phyloP scores from a whole-genome alignment of 2,113 vertebrate species.

The Coracopsis vasa region DNA sequence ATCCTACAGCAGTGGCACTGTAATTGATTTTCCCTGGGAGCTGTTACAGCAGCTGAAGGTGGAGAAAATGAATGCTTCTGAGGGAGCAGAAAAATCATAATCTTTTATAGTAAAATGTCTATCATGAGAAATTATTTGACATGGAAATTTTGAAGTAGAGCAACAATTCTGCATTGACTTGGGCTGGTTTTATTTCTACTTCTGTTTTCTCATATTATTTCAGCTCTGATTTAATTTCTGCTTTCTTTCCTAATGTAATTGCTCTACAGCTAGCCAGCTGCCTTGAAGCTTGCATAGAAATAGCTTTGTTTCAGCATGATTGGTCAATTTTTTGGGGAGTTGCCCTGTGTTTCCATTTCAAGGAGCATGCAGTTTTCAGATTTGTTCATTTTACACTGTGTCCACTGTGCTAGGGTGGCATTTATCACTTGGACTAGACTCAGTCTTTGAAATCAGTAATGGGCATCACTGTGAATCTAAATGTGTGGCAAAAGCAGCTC shows the following conservation, averaged over 20 bases:
- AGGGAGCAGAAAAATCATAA: not conserved
- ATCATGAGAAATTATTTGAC: not conserved
- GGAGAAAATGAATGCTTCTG: not conserved
- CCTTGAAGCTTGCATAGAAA: not conserved
- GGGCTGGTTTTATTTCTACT: not conserved
- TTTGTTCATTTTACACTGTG: not conserved
- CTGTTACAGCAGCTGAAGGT: not conserved
- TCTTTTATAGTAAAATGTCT: not conserved
- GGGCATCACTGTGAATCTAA: not conserved
- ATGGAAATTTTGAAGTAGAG: not conserved
- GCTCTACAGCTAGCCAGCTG: not conserved
- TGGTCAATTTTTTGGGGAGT: not conserved
- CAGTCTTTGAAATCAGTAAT: not conserved
- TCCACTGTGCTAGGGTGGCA: not conserved
- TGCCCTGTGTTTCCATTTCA: not conserved
- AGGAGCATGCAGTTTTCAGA: not conserved
- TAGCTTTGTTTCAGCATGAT: not conserved
- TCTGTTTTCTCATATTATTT: not conserved
- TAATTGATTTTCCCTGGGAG: not conserved
- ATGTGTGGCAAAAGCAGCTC: not conserved
- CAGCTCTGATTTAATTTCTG: not conserved
- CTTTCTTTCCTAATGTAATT: not conserved
- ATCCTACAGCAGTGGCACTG: not conserved
- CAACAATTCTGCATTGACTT: not conserved
- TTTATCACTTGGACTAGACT: not conserved